Evolutionary conservation across 1,140 invertebrate genomes (phyloP), one percentile per base, ranked within the genome.

Genomic region (Frieseomelitta varia): DNA sequence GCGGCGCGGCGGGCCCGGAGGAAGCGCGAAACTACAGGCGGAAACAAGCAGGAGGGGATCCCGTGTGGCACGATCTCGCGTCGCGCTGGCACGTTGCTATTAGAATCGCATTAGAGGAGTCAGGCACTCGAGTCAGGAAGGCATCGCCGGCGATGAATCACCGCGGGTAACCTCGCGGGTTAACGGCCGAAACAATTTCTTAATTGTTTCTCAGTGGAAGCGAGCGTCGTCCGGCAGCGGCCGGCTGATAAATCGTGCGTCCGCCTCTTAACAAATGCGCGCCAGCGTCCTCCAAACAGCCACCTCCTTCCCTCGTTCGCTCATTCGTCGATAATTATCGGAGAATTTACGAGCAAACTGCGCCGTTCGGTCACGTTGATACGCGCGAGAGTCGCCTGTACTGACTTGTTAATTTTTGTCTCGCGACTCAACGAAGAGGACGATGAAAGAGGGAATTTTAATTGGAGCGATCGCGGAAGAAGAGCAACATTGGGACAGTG

Each of bases 131-230:
- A 85, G 55, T 27, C 67, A 47, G 74, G 79, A 81, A 72, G 85
- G 73, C 77, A 83, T 86, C 80, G 67, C 68, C 34, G 74, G 72
- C 84, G 81, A 87, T 91, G 87, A 91, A 91, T 91, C 88, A 88
- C 81, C 61, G 78, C 75, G 21, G 39, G 71, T 87, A 87, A 91
- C 88, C 86, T 81, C 77, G 14, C 53, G 47, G 85, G 89, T 91
- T 91, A 92, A 90, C 78, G 86, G 84, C 84, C 87, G 80, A 85
- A 82, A 89, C 91, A 78, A 90, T 91, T 92, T 91, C 89, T 90
- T 87, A 92, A 92, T 92, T 90, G 85, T 92, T 92, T 90, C 8
- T 21, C 17, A 24, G 69, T 24, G 24, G 68, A 47, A 63, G 30
- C 68, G 55, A 61, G 47, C 72, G 39, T 71, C 24, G 69, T 27